Base-by-base conservation (phyloP, 2,888 invertebrate genomes). In the Allolobophora icterica region DNA sequence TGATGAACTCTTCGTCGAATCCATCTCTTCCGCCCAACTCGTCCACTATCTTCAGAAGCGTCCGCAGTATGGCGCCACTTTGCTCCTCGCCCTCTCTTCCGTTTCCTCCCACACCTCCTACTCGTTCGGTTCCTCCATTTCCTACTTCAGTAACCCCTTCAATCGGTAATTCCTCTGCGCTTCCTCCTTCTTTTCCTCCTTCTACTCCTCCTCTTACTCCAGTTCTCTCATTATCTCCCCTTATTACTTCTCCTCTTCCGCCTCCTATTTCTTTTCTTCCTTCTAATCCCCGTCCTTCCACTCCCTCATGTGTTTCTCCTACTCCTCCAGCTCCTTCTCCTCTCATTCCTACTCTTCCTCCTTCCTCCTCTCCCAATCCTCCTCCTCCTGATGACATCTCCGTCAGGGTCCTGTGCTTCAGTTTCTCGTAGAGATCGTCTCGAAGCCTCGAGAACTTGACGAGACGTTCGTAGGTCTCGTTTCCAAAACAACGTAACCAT, bases 401-500 rank as follows among this genome's bases (percentile, higher is more conserved):
- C 40, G 0, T n/a, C 87, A 90, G 0, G 24, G 84, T 15, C 17
- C 45, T n/a, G 38, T 42, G 30, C 17, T 84, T 83, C 84, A 90
- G 87, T 38, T 6, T 90, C 33, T 21, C 40, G 90, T 90, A 90
- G 8, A 90, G 90, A 17, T 83, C 84, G 45, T 90, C 90, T 38
- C 90, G 84, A 24, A 90, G 90, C 33, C n/a, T 40, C 90, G 84
- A 84, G 90, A 90, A 90, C 84, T 35, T 83, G 17, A n/a, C 84
- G 34, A 91, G 83, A 6, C 38, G 42, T 40, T 92, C 90, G 30
- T 90, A 92, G 52, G 93, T 93, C 33, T 92, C 90, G 92, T 91
- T 92, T 5, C 92, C 89, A 34, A 93, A 87, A 40, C 91, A 92
- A 71, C 92, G 91, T 21, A 94, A 89, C 92, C 93, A 93, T 4